Evolutionary conservation across 2,113 vertebrate species (phyloP).

Genomic region (Cygnus buccinator): DNA sequence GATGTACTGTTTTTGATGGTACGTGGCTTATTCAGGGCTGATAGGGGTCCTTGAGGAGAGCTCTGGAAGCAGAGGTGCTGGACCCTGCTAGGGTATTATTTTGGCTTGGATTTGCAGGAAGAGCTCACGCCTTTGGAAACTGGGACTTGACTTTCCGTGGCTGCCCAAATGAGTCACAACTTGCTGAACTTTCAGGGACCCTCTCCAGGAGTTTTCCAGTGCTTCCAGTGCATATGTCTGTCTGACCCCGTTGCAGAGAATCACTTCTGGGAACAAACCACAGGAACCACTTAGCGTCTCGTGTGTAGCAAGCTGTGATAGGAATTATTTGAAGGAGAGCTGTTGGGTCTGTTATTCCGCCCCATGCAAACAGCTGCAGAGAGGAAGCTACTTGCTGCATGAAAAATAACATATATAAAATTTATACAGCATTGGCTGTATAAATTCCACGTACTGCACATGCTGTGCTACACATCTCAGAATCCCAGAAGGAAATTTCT

Average conservation of each 20-base stretch:
- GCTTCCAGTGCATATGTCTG: neutral
- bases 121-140: neutral
- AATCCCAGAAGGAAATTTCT: neutral
- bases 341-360: neutral
- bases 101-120: neutral
- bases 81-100: neutral
- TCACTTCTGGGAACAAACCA: neutral
- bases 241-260: neutral
- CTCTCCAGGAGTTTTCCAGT: neutral
- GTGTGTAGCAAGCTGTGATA: neutral
- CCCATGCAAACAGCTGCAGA: neutral
- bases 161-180: neutral
- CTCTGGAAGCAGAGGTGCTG: neutral
- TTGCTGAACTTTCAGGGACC: neutral
- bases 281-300: neutral
- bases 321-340: neutral
- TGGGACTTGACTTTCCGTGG: neutral
- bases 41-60: neutral
- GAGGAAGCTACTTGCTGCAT: neutral
- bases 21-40: neutral
- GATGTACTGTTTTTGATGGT: neutral
- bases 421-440: neutral
- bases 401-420: neutral
- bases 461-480: accelerated
- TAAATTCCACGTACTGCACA: neutral